Evolutionary conservation across 2,888 invertebrate species (phyloP).

Genomic region (Tenthredo notha): DNA sequence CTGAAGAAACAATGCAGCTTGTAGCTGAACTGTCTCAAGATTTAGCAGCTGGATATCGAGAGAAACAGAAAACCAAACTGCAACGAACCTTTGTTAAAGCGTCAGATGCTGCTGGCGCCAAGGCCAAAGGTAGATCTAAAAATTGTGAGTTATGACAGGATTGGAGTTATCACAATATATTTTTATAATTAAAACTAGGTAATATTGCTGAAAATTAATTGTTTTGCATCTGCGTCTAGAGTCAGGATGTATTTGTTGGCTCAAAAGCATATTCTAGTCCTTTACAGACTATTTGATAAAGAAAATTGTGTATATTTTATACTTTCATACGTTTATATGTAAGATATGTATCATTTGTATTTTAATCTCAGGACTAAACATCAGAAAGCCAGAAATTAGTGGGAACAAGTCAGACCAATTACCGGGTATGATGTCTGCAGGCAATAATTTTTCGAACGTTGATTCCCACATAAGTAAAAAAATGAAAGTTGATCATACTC

Average conservation of each 20-base stretch:
- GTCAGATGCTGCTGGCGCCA: slow-evolving; percentile 88
- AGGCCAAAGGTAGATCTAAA: slow-evolving; percentile 84
- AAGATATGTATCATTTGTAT: neutral
- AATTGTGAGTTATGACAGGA: slow-evolving; percentile 71
- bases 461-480: slow-evolving; percentile 10
- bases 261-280: neutral
- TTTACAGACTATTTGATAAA: neutral
- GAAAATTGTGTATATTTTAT: neutral
- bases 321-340: neutral
- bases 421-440: neutral
- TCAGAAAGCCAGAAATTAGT: slow-evolving; percentile 5
- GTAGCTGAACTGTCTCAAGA: slow-evolving; percentile 88
- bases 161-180: slow-evolving; percentile 7
- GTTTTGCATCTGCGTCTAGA: slow-evolving; percentile 18
- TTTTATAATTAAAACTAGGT: neutral
- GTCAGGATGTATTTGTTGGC: neutral
- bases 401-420: slow-evolving; percentile 24
- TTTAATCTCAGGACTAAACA: slow-evolving; percentile 41
- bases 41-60: slow-evolving; percentile 87
- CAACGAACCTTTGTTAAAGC: slow-evolving; percentile 89
- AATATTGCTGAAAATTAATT: slow-evolving; percentile 16
- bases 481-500: slow-evolving; percentile 45
- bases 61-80: slow-evolving; percentile 82
- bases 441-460: neutral
- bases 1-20: slow-evolving; percentile 88